These are phyloP conservation scores for Drosophila incognita DNA, from an alignment of 2,888 invertebrate species.

Conservation along the genomic window DNA sequence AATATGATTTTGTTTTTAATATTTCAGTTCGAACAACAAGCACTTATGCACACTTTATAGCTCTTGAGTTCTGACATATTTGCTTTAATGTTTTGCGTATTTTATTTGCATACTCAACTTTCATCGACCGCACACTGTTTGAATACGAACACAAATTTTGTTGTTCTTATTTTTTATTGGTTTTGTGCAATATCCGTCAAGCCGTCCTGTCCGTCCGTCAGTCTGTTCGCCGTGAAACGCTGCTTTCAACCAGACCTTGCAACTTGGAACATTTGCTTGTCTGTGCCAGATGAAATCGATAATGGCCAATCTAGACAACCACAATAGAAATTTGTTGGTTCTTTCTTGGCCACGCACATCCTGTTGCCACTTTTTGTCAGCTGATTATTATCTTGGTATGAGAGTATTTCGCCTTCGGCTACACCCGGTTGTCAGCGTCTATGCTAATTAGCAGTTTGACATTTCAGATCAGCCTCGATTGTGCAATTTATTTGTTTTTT, in stretches of 20 bases:
- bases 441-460: constrained; percentile 56
- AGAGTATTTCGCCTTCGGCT: neutral
- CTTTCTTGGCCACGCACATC: neutral
- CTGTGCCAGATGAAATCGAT: neutral
- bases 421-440: constrained; percentile 3
- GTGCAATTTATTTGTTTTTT: constrained; percentile 28
- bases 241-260: neutral
- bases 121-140: constrained; percentile 12
- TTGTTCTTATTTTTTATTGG: neutral
- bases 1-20: neutral
- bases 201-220: neutral
- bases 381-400: neutral
- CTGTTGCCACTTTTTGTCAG: neutral
- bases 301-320: neutral
- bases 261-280: neutral
- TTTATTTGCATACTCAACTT: constrained; percentile 32
- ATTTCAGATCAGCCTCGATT: constrained; percentile 38
- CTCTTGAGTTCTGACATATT: neutral
- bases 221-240: neutral
- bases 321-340: neutral
- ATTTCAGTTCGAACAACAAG: neutral
- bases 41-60: neutral
- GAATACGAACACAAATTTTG: constrained; percentile 15
- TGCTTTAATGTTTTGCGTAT: neutral
- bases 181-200: neutral